These are phyloP conservation scores for Xiphophorus hellerii DNA, from an alignment of 2,113 vertebrate genomes.

Conservation along the genomic window DNA sequence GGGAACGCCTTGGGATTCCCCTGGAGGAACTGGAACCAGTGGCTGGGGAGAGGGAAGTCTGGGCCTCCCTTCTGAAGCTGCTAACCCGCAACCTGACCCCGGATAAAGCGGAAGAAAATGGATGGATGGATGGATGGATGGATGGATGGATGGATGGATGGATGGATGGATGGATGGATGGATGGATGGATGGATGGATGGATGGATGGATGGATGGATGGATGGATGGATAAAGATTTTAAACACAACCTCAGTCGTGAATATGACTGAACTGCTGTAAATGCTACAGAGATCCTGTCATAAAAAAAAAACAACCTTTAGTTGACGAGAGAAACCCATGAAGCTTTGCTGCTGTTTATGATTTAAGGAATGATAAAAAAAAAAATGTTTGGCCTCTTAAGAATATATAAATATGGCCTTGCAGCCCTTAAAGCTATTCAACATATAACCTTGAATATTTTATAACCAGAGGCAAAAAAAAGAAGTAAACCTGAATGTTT, in stretches of 20 bases:
- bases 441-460: slow-evolving; percentile 37
- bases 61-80: no score
- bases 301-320: slow-evolving; percentile 33
- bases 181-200: no score
- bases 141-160: no score
- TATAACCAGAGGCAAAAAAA: slow-evolving; percentile 33
- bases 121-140: no score
- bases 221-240: background rate
- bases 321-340: slow-evolving; percentile 36
- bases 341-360: slow-evolving; percentile 41
- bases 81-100: no score
- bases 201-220: no score
- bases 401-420: slow-evolving; percentile 25
- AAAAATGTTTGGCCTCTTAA: slow-evolving; percentile 4
- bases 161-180: no score
- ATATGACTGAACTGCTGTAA: slow-evolving; percentile 16
- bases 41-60: no score
- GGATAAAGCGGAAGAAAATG: no score
- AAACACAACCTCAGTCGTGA: slow-evolving; percentile 3
- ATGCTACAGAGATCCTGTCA: slow-evolving; percentile 10
- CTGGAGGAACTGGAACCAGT: no score
- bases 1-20: no score
- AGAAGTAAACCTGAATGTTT: slow-evolving; percentile 2
- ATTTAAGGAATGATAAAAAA: slow-evolving; percentile 27
- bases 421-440: slow-evolving; percentile 26